These are phyloP conservation scores for Parus major DNA, from an alignment of 2,113 vertebrate species.

Conservation along the genomic window DNA sequence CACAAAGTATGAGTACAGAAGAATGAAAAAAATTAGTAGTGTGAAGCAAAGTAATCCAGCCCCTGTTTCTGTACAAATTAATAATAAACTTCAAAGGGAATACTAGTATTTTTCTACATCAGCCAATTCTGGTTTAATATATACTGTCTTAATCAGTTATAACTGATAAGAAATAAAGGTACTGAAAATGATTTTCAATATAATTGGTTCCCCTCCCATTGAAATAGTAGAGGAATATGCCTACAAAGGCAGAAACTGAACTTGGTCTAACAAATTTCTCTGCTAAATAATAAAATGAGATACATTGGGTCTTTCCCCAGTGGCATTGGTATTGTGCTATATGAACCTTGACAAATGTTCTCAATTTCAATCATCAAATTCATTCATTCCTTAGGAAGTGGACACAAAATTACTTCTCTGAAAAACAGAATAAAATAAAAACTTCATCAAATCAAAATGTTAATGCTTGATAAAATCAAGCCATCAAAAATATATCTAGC, in stretches of 20 bases:
- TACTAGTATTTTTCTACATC: neutral
- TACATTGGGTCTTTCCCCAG: neutral
- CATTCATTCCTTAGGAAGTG: neutral
- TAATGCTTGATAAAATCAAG: neutral
- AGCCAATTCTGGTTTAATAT: neutral
- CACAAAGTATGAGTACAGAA: neutral
- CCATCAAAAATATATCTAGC: neutral
- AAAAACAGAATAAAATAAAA: neutral
- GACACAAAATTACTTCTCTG: neutral
- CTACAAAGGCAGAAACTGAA: neutral
- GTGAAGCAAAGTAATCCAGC: neutral
- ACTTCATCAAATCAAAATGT: neutral
- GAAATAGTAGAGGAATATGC: neutral
- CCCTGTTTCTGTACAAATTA: neutral
- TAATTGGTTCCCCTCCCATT: neutral
- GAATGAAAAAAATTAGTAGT: neutral
- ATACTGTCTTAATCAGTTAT: neutral
- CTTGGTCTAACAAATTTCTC: neutral
- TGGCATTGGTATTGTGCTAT: neutral
- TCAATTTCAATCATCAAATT: neutral
- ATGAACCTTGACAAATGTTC: neutral
- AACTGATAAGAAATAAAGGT: neutral
- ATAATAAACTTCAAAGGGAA: neutral
- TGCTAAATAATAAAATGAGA: neutral
- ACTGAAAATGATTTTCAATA: neutral